Base-by-base conservation (phyloP, 2,797 vertebrate species). In the Loris lydekkerianus region DNA sequence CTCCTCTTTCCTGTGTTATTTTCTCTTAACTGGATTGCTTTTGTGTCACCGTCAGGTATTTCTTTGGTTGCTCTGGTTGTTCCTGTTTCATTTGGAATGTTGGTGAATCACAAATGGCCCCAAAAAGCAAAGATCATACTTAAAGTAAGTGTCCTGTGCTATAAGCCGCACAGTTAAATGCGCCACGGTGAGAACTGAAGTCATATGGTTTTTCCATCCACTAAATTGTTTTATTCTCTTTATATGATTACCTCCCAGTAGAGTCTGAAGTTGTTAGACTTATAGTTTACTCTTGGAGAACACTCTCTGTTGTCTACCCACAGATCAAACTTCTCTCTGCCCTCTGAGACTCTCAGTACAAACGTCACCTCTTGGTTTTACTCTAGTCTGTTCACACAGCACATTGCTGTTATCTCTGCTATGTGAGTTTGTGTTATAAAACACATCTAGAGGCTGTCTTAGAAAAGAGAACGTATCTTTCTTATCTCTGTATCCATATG, bases 101-200 rank as follows among this genome's bases (percentile, higher is more conserved):
- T 90, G 78, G 98, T 99, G 46, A 99, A 99, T 97, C 93, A 98
- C 96, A 99, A 91, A 90, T 99, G 99, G 99, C 99, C 99, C 3
- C 9, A 40, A 0, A 15, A 70, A 63, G 99, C 99, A 0, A 99
- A 99, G 98, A 98, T 98, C 92, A 99, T 99, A 97, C 99, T 99
- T 91, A 99, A 99, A 99, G 99, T 99, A 98, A 97, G 98, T 95
- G 15, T 27, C 3, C 27, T 34, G 1, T 14, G 40, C 14, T 29
- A 3, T 10, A 17, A 1, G 15, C 10, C 13, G 15, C 31, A 29
- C 11, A 13, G 1, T 27, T 43, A 69, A 29, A 27, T n/a, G 58
- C 8, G 58, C 17, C 63, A 6, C 1, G 2, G 1, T 43, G 17
- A 77, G 18, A 49, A 31, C 1, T 10, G 18, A 65, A 65, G 14